Percentiles rank a stretch among this genome's conserved stretches.
These are phyloP conservation scores for Acanthurus tractus DNA, from an alignment of 2,797 vertebrate species.

Conservation along the genomic window DNA sequence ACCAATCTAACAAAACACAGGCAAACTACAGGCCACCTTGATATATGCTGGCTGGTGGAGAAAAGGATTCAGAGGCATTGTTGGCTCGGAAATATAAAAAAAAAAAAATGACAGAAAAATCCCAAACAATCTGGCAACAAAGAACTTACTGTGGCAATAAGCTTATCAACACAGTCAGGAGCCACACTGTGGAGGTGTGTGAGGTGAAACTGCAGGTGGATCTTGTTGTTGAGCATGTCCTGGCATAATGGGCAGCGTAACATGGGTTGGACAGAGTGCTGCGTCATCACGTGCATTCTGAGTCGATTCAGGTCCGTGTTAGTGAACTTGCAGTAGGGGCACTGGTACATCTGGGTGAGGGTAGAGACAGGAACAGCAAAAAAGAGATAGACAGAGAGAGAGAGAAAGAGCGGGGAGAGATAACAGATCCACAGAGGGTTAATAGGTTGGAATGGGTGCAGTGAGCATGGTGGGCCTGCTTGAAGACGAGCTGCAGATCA, in stretches of 20 bases:
- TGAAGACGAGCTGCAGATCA: conserved; percentile 62
- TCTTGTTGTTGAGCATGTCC: conserved; percentile 99
- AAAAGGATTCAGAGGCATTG: neutral
- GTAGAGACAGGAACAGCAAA: conserved; percentile 26
- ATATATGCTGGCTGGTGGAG: conserved; percentile 19
- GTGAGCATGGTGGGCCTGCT: conserved; percentile 43
- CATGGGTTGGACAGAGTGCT: conserved; percentile 98
- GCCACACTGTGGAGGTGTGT: conserved; percentile 99
- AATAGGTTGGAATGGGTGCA: conserved; percentile 55
- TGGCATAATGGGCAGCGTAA: conserved; percentile 98
- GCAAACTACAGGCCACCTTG: conserved; percentile 7
- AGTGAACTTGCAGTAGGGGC: conserved; percentile 99
- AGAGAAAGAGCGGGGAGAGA: neutral
- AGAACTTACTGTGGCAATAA: conserved; percentile 94
- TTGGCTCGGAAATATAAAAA: neutral
- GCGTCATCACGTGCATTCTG: conserved; percentile 98
- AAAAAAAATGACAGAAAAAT: conserved; percentile 2
- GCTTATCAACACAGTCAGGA: conserved; percentile 97
- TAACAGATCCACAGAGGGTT: conserved; percentile 51
- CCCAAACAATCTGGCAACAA: neutral
- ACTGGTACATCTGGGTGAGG: conserved; percentile 93
- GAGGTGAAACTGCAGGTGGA: conserved; percentile 99
- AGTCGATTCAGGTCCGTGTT: conserved; percentile 96
- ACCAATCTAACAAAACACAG: conserved; percentile 22
- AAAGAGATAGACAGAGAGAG: neutral